phyloP scores from a whole-genome alignment of 35 echinoderm and acorn worm species.

The Heliocidaris erythrogramma region DNA sequence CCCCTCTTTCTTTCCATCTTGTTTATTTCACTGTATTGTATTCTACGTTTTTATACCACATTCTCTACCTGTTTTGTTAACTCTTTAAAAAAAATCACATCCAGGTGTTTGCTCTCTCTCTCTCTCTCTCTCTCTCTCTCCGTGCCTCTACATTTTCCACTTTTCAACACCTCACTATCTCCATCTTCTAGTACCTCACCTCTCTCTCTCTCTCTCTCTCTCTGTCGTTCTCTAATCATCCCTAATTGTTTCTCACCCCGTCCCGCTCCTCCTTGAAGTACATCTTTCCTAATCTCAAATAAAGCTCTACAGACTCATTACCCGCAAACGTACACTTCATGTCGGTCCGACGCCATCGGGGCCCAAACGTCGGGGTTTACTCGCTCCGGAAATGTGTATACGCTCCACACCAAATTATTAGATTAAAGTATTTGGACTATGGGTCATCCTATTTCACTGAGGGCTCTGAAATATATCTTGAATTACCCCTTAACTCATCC shows the following conservation, averaged over 20 bases:
- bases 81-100: no score
- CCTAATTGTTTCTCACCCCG: background rate
- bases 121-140: no score
- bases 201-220: background rate
- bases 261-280: background rate
- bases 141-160: no score
- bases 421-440: conserved; percentile 19
- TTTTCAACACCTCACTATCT: background rate
- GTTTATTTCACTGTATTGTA: no score
- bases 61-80: no score
- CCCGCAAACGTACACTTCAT: background rate
- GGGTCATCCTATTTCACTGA: conserved; percentile 40
- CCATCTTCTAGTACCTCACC: background rate
- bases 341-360: background rate
- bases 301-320: background rate
- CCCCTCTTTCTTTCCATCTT: no score
- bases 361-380: background rate
- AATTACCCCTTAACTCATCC: conserved; percentile 5
- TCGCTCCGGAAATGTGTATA: background rate
- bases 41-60: no score
- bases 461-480: background rate
- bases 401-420: conserved; percentile 12
- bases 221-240: background rate
- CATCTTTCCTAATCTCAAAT: background rate
- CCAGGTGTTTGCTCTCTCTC: no score